These are phyloP conservation scores for Heterotis niloticus DNA, from an alignment of 2,113 vertebrate genomes.

Conservation along the genomic window DNA sequence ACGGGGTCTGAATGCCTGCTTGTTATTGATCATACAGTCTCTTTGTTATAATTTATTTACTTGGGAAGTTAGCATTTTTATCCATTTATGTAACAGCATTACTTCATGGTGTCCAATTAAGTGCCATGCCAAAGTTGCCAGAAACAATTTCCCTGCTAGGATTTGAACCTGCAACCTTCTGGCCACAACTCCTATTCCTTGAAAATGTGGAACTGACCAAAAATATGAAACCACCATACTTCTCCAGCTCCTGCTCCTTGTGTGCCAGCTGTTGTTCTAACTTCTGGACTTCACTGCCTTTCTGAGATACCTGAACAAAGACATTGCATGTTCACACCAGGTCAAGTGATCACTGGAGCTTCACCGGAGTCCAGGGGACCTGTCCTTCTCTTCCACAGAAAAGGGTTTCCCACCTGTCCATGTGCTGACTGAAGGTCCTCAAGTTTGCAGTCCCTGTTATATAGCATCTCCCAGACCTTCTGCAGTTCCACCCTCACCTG, in stretches of 20 bases:
- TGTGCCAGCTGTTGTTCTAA: constrained; percentile 49
- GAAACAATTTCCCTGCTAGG: not conserved
- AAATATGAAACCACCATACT: constrained; percentile 37
- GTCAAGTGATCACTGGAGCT: not conserved
- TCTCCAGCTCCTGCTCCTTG: constrained; percentile 53
- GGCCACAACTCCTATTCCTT: not conserved
- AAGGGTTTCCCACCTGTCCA: constrained; percentile 32
- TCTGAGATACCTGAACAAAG: constrained; percentile 39
- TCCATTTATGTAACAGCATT: too few species aligned
- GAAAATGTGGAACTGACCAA: not conserved
- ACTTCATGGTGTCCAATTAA: too few species aligned
- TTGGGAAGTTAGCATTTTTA: too few species aligned
- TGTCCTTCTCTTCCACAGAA: not conserved
- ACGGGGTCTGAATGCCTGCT: too few species aligned
- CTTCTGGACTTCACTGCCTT: constrained; percentile 44
- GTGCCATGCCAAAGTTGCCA: too few species aligned
- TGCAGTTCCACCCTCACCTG: constrained; percentile 45
- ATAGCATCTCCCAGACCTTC: constrained; percentile 48
- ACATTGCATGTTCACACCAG: not conserved
- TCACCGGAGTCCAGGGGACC: too few species aligned
- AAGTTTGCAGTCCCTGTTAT: constrained; percentile 36
- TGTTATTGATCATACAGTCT: too few species aligned
- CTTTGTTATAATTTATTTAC: too few species aligned
- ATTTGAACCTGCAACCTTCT: constrained; percentile 10
- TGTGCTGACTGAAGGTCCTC: constrained; percentile 37